Evolutionary conservation across 1,140 invertebrate species (phyloP), one percentile per base, ranked within the genome.

Genomic region (Eufriesea mexicana): DNA sequence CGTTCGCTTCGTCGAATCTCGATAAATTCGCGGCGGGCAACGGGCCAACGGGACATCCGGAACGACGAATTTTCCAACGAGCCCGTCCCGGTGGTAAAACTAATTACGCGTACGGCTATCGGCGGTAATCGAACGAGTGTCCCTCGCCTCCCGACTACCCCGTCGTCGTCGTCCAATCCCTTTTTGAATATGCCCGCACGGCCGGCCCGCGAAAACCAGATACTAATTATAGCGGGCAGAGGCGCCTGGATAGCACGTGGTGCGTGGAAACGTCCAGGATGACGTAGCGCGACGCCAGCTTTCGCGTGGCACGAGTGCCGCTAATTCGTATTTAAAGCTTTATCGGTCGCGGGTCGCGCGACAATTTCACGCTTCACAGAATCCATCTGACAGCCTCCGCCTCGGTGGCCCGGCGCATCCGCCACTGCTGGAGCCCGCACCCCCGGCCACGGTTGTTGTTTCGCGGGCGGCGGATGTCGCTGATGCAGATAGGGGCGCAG

Each of bases 241-340:
- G n/a, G 7, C 18, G 64, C 18, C 23, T 35, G 62, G 20, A 68
- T 47, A 47, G 23, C 66, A 61, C 35, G 71, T 54, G 79, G 71
- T 62, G 79, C 57, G 49, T 55, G 79, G 23, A 75, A 81, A 45
- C 62, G 70, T 81, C 59, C 59, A 18, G 70, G 59, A 75, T 74
- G 79, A 74, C 70, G 55, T 68, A 20, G 35, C 35, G 70, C 55
- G 68, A 64, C 23, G 67, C 68, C 23, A 72, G 61, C 42, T 76
- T 55, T 62, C 55, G 68, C 86, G 84, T 85, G 85, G 79, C 85
- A 83, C 86, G 78, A 73, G 70, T 88, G 76, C 83, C 89, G 87
- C 91, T 93, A 93, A 93, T 93, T 93, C 86, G 92, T 93, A 93
- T 93, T 93, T 93, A 93, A 93, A 93, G 92, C 90, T 93, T 93